phyloP scores from a whole-genome alignment of 1,140 invertebrate genomes.

The Cydia pomonella region DNA sequence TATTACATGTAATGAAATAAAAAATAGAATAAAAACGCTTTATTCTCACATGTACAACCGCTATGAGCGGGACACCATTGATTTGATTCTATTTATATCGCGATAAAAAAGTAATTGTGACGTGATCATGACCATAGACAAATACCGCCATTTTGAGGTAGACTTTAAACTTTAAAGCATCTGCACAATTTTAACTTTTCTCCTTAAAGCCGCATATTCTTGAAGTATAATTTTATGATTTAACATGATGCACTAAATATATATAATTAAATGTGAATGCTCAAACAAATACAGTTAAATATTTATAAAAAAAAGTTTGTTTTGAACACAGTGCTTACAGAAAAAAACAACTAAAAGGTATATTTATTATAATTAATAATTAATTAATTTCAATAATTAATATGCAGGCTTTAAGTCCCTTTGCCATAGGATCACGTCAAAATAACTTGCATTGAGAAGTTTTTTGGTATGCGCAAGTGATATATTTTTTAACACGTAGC shows the following conservation, averaged over 20 bases:
- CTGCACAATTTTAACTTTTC: neutral
- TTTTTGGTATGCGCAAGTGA: neutral
- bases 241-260: neutral
- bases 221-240: neutral
- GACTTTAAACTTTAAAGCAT: slow-evolving; percentile 11
- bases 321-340: neutral
- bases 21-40: slow-evolving; percentile 60
- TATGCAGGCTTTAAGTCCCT: neutral
- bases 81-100: slow-evolving; percentile 16
- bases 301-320: neutral
- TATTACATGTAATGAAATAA: slow-evolving; percentile 80
- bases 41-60: slow-evolving; percentile 29
- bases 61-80: slow-evolving; percentile 25
- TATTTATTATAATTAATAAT: neutral
- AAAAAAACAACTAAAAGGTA: neutral
- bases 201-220: slow-evolving; percentile 1
- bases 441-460: slow-evolving; percentile 1
- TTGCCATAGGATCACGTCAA: neutral
- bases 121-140: slow-evolving; percentile 16
- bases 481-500: neutral
- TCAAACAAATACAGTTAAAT: neutral
- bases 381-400: neutral
- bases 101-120: slow-evolving; percentile 15
- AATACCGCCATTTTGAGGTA: slow-evolving; percentile 17
- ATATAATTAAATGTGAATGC: neutral